Base-by-base conservation (phyloP, 2,797 vertebrate species). In the Sparus aurata region DNA sequence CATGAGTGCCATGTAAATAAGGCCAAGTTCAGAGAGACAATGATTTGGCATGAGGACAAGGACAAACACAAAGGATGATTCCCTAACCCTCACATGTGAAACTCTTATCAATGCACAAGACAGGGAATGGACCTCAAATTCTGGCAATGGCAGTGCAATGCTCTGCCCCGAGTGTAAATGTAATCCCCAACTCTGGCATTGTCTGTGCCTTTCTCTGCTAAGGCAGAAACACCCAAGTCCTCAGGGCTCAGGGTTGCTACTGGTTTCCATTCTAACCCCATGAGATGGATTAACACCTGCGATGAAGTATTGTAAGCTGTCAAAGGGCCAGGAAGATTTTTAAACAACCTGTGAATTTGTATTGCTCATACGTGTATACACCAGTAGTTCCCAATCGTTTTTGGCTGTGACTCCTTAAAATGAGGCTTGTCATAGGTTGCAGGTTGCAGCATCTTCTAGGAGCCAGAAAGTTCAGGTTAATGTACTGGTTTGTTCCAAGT, bases 161-260 rank as follows among this genome's bases (percentile, higher is more conserved):
- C 69, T 80, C 62, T 87, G 68, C 64, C 60, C 38, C 30, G 49
- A 67, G 65, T 71, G 57, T 68, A 75, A 73, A 20, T 75, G 79
- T 85, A 90, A 91, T 85, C 77, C 75, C 60, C 8, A 2, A 67
- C 68, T 84, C 80, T 82, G 65, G 74, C 80, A 73, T 61, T 47
- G 63, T 87, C 47, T 9, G 27, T 16, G 71, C 25, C 60, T 74
- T 84, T 75, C 77, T 63, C 53, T 16, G 47, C 49, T 58, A 69
- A 86, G 72, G 55, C 78, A 80, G 57, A 87, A 74, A 82, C 55
- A 79, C 1, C 66, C 22, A 30, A 64, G 68, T 77, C 81, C 69
- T 73, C 34, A 0, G 72, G 75, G 30, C 0, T 47, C 58, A 60
- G 65, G 69, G 62, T 34, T 72, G 75, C 66, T 30, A 53, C 76